These are phyloP conservation scores for Drosophila mercatorum DNA, from an alignment of 2,888 invertebrate genomes.

Conservation along the genomic window DNA sequence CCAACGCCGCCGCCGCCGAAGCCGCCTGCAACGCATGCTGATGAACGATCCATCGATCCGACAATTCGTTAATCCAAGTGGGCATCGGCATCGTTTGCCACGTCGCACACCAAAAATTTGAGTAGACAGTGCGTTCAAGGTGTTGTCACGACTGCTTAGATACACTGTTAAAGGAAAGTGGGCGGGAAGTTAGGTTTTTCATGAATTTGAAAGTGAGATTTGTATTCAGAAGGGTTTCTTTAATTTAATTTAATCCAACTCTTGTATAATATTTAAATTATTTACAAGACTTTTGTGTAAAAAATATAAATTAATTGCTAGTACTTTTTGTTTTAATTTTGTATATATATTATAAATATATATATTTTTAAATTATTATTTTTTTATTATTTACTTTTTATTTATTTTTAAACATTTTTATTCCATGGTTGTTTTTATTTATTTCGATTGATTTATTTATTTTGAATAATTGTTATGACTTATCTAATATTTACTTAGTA, in stretches of 20 bases:
- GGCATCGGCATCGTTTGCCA: conserved; percentile 62
- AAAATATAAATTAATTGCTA: no score
- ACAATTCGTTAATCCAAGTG: conserved; percentile 25
- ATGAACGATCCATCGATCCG: conserved; percentile 57
- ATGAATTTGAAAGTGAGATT: no score
- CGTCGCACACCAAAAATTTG: conserved; percentile 36
- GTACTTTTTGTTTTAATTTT: not conserved
- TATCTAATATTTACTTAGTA: no score
- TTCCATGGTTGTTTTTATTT: no score
- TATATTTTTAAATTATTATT: no score
- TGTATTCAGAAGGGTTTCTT: not conserved
- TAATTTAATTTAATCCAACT: not conserved
- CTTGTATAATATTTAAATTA: no score
- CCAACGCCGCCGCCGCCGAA: conserved; percentile 38
- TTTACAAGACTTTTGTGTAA: no score
- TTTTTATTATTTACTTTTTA: not conserved
- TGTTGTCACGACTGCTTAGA: not conserved
- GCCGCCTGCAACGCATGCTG: conserved; percentile 70
- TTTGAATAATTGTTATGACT: no score
- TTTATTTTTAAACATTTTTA: no score
- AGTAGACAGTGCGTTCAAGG: not conserved
- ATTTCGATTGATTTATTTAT: no score
- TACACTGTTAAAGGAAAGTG: conserved; percentile 7
- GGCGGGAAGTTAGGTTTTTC: no score
- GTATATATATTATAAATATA: no score